Conservation (phyloP, 2,888 invertebrate species). For the Halocaridina rubra region DNA sequence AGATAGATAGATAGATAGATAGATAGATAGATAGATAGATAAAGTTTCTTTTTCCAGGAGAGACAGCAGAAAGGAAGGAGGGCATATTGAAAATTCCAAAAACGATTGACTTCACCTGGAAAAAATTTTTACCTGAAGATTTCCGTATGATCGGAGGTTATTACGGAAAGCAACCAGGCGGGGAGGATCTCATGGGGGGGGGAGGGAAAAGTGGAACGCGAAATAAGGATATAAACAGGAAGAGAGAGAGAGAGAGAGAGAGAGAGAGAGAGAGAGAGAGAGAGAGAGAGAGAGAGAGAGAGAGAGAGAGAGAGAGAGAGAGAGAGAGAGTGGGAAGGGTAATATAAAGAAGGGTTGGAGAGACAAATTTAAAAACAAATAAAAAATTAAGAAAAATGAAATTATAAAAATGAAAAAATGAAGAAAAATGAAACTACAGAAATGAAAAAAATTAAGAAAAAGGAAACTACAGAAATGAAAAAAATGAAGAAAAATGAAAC, state of each 20-base stretch:
- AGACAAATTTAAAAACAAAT: background rate
- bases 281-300: background rate
- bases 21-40: background rate
- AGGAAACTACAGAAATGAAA: background rate
- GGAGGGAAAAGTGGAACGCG: background rate
- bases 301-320: background rate
- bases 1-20: background rate
- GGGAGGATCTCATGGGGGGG: background rate
- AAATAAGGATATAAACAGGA: background rate
- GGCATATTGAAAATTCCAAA: background rate
- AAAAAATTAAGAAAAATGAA: too few species aligned
- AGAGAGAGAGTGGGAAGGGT: background rate
- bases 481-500: background rate
- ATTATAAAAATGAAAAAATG: background rate
- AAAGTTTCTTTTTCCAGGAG: too few species aligned
- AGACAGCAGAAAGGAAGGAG: background rate
- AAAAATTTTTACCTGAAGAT: conserved; percentile 35
- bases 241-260: background rate
- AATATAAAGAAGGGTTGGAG: background rate
- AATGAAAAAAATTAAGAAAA: background rate
- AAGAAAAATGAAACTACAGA: background rate
- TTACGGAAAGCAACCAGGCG: conserved; percentile 28
- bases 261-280: background rate
- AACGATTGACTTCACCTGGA: conserved; percentile 34
- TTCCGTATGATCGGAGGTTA: conserved; percentile 46